A percentile compares a stretch with the other conserved stretches of the same genome.
These are phyloP conservation scores for Schizopygopsis pylzovi DNA, from an alignment of 2,797 vertebrate species.

Conservation along the genomic window DNA sequence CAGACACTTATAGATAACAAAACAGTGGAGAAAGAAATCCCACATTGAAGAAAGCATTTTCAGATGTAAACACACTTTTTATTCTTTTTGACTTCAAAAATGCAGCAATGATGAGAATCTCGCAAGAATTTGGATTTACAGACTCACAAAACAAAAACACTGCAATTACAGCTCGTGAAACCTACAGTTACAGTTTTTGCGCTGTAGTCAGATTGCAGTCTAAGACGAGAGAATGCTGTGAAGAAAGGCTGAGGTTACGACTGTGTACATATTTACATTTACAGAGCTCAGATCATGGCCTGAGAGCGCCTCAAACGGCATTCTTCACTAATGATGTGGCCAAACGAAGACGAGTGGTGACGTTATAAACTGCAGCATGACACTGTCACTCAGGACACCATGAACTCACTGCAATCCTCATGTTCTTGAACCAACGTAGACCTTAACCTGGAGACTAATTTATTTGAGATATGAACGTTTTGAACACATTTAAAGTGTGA, in stretches of 20 bases:
- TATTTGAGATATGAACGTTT: not conserved
- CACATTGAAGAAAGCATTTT: not conserved
- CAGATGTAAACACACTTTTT: not conserved
- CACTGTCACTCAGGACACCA: slow-evolving; percentile 1
- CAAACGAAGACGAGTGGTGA: slow-evolving; percentile 4
- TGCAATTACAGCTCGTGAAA: slow-evolving; percentile 21
- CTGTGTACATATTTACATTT: slow-evolving; percentile 12
- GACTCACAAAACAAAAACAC: not conserved
- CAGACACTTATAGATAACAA: not conserved
- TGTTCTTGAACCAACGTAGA: not conserved
- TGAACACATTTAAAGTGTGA: not conserved
- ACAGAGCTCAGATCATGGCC: not conserved
- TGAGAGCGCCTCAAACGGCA: slow-evolving; percentile 16
- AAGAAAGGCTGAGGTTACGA: slow-evolving; percentile 4
- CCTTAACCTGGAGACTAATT: slow-evolving; percentile 2
- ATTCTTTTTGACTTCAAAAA: not conserved
- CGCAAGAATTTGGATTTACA: not conserved
- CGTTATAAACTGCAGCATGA: not conserved
- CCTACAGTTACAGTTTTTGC: slow-evolving; percentile 11
- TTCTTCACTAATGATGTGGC: slow-evolving; percentile 58
- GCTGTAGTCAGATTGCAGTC: not conserved
- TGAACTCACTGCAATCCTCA: not conserved
- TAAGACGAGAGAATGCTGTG: slow-evolving; percentile 17
- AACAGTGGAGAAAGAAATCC: not conserved
- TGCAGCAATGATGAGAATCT: not conserved